Conservation (phyloP, 2,888 invertebrate species). For the Gibbula magus region DNA sequence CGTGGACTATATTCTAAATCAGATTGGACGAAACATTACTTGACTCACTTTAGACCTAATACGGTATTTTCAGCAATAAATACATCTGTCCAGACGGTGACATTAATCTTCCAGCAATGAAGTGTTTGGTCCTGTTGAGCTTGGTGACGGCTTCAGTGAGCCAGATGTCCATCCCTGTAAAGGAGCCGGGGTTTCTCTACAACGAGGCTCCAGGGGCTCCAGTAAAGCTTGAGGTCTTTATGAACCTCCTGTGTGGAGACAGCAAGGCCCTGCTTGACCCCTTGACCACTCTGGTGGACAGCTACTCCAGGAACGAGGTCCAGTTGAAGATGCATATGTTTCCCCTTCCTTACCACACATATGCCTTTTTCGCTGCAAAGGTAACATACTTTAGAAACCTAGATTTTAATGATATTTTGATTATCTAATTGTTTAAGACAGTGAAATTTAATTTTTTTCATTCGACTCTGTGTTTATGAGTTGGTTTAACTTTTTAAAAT, state of each 20-base stretch:
- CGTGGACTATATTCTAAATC: no score
- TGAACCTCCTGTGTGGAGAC: conserved; percentile 44
- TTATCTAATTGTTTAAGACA: no score
- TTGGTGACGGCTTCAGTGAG: not conserved
- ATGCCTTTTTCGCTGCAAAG: conserved; percentile 33
- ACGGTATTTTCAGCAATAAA: no score
- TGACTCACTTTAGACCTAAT: no score
- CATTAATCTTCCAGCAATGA: not conserved
- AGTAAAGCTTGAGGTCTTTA: conserved; percentile 37
- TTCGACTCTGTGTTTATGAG: no score
- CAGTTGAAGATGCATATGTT: conserved; percentile 34
- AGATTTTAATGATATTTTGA: no score
- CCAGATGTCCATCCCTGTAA: conserved; percentile 33
- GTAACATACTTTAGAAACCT: not conserved
- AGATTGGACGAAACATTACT: no score
- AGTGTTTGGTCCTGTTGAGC: not conserved
- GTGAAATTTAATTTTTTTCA: no score
- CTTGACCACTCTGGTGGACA: conserved; percentile 33
- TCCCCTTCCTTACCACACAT: conserved; percentile 46
- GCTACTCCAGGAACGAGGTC: conserved; percentile 27
- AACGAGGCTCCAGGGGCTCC: conserved; percentile 26
- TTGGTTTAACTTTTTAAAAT: no score
- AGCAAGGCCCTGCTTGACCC: conserved; percentile 27
- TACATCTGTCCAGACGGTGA: no score
- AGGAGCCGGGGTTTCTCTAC: conserved; percentile 34